Evolutionary conservation across 2,888 invertebrate genomes (phyloP).

Genomic region (Heliconius hortense): DNA sequence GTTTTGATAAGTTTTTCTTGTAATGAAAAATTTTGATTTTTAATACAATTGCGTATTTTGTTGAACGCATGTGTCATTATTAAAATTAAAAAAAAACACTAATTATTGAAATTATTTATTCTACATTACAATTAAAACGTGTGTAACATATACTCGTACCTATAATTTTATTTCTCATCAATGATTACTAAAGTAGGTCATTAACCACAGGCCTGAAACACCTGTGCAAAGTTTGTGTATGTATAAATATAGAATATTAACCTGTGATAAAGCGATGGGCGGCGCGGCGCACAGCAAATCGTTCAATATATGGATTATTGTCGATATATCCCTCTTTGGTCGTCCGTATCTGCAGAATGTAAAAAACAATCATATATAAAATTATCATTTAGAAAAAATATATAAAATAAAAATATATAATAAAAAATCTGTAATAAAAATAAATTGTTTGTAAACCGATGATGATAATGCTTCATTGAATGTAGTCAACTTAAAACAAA

Average conservation of each 20-base stretch:
- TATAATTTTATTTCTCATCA: background rate
- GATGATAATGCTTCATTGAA: background rate
- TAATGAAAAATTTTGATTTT: background rate
- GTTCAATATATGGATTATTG: constrained; percentile 97
- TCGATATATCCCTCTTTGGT: constrained; percentile 96
- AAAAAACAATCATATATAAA: background rate
- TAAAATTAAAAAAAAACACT: background rate
- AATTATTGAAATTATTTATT: background rate
- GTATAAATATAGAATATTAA: constrained; percentile 46
- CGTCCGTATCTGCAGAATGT: constrained; percentile 86
- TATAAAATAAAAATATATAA: no score
- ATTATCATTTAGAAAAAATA: background rate
- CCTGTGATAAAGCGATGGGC: constrained; percentile 82
- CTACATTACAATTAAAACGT: constrained; percentile 5
- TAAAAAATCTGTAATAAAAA: no score
- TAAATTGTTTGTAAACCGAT: no score
- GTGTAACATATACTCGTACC: background rate
- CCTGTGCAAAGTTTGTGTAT: constrained; percentile 25
- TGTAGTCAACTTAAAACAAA: background rate
- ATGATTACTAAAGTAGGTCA: constrained; percentile 24
- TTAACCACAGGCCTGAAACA: constrained; percentile 14
- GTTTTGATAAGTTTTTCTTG: background rate
- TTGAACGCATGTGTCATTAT: background rate
- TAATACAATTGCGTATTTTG: background rate
- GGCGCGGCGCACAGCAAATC: constrained; percentile 95